A percentile compares a stretch with the other conserved stretches of the same genome.
These are phyloP conservation scores for Diacarnus erythraeanus DNA, from an alignment of 37 sponge, comb jelly and placozoan genomes.

Conservation along the genomic window DNA sequence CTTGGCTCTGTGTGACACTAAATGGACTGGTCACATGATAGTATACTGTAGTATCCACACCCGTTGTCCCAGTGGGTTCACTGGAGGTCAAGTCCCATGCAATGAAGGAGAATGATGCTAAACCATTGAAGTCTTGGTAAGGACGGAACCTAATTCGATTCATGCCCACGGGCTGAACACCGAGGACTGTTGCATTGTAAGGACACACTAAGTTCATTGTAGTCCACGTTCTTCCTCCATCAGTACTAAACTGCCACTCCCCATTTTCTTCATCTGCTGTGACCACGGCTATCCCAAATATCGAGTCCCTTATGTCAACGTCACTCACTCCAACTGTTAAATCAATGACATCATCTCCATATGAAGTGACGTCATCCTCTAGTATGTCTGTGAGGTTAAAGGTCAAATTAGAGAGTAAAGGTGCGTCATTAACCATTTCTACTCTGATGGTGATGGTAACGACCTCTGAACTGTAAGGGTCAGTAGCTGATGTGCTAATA, in stretches of 20 bases:
- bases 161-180: slow-evolving; percentile 33
- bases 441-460: slow-evolving; percentile 43
- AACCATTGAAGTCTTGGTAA: slow-evolving; percentile 71
- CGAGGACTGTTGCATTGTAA: slow-evolving; percentile 63
- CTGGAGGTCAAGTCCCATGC: slow-evolving; percentile 91
- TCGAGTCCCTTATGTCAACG: slow-evolving; percentile 54
- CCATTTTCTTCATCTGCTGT: slow-evolving; percentile 69
- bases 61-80: slow-evolving; percentile 39
- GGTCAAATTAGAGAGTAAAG: slow-evolving; percentile 50
- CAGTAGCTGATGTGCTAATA: slow-evolving; percentile 40
- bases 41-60: slow-evolving; percentile 26
- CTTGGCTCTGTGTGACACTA: slow-evolving; percentile 52
- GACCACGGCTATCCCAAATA: slow-evolving; percentile 76
- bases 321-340: slow-evolving; percentile 61
- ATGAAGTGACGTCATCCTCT: slow-evolving; percentile 61
- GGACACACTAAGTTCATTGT: slow-evolving; percentile 40
- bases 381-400: slow-evolving; percentile 54
- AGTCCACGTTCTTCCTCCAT: slow-evolving; percentile 70
- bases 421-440: slow-evolving; percentile 80
- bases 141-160: slow-evolving; percentile 79
- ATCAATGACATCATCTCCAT: slow-evolving; percentile 61
- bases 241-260: slow-evolving; percentile 69
- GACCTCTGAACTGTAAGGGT: slow-evolving; percentile 60
- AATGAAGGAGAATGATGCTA: slow-evolving; percentile 53
- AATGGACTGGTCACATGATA: slow-evolving; percentile 74